phyloP scores from a whole-genome alignment of 2,797 vertebrate genomes.

The Myiotriccus ornatus region DNA sequence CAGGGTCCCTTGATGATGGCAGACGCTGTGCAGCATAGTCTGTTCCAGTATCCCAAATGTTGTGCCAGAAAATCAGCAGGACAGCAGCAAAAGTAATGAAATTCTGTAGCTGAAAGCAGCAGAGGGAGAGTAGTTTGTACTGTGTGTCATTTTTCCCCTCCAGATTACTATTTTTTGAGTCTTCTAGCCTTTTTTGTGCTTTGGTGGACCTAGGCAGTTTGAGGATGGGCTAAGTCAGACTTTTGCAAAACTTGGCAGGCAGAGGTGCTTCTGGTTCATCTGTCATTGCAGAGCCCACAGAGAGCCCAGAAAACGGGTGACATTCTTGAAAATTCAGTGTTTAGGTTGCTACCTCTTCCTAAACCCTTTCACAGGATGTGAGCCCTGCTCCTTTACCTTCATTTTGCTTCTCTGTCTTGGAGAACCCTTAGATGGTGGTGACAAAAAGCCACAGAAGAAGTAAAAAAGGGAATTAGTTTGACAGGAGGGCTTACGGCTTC shows the following conservation, averaged over 20 bases:
- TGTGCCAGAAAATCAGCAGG: slow-evolving; percentile 1
- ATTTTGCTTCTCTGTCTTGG: background rate
- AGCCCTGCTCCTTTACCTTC: background rate
- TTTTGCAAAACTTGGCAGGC: background rate
- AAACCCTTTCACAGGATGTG: background rate
- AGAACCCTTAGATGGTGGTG: background rate
- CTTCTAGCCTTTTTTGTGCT: background rate
- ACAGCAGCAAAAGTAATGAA: background rate
- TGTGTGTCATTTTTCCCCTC: background rate
- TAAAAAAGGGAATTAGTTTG: background rate
- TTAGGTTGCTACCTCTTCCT: background rate
- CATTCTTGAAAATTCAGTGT: background rate
- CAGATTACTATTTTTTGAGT: background rate
- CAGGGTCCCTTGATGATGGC: background rate
- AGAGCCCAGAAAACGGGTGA: background rate
- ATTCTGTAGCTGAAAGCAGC: background rate
- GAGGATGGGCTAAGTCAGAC: background rate
- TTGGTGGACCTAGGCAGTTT: background rate
- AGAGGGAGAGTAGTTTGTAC: background rate
- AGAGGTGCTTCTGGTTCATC: background rate
- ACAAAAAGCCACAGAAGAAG: background rate
- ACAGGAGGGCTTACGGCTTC: background rate
- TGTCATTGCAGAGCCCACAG: background rate
- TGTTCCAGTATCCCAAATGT: background rate
- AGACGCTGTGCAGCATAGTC: background rate